Evolutionary conservation across 2,113 vertebrate genomes (phyloP), one percentile per base, ranked within the genome.

Genomic region (Mungos mungo): DNA sequence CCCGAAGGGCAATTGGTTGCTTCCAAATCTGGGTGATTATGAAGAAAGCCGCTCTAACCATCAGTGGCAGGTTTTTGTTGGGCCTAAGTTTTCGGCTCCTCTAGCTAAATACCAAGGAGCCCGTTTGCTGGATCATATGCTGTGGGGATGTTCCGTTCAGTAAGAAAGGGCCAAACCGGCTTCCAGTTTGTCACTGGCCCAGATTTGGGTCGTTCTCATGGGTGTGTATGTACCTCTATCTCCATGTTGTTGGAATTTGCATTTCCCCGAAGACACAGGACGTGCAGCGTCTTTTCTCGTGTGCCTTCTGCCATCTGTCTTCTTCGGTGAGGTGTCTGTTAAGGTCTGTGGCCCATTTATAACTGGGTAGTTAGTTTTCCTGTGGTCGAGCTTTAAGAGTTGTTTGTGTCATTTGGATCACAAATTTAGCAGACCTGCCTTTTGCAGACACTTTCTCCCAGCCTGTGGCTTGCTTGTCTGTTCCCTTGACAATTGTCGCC

Each of bases 71-170:
- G 80, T 2, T 77, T 57, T 27, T 16, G 12, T 16, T 23, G 13
- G 2, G 25, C n/a, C 3, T 27, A 31, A 18, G n/a, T 14, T 29
- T 90, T 23, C 87, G 19, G 1, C 14, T 7, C n/a, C 79, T 66
- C 27, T n/a, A 16, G 31, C 21, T 54, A 21, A 38, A 35, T 5
- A 11, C 45, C 38, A 47, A 8, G 38, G 38, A 52, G 47, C 33
- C 4, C 1, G 8, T 12, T 7, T 6, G 45, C 45, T 3, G 57
- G n/a, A 50, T 16, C 18, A 2, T 0, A 0, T n/a, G n/a, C 41
- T 15, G 2, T 25, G 27, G 21, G 77, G 0, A 4, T 4, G 19
- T n/a, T 50, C 5, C 8, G 33, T 72, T 52, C 19, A 7, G 45
- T 27, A 29, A 63, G 29, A 65, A 35, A 8, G 4, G 0, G 3